Percentiles rank a stretch among this genome's conserved stretches.
These are phyloP conservation scores for Sander vitreus DNA, from an alignment of 2,113 vertebrate species.

Conservation along the genomic window DNA sequence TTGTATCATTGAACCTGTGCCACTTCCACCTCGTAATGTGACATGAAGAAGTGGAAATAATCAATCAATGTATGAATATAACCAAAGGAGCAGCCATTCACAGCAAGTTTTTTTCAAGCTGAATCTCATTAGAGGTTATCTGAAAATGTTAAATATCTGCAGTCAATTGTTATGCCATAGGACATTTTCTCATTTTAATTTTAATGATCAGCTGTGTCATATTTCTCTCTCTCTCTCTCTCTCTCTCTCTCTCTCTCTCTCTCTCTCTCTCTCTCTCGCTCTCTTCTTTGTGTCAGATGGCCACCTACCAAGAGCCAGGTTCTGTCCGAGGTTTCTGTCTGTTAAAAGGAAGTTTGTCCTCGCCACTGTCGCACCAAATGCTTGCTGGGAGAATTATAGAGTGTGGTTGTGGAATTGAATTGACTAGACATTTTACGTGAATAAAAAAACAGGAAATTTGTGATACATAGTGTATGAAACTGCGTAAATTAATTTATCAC, in stretches of 20 bases:
- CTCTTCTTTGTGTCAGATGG: too few species aligned
- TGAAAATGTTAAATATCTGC: conserved; percentile 11
- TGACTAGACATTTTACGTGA: neutral
- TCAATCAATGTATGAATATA: neutral
- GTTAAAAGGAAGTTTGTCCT: too few species aligned
- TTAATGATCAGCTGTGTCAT: neutral
- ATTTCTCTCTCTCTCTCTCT: too few species aligned
- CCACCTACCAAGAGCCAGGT: too few species aligned
- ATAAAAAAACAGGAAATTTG: neutral
- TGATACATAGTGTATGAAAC: neutral
- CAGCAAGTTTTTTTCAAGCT: neutral
- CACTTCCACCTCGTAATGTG: neutral
- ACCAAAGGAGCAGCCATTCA: neutral
- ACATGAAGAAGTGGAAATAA: neutral
- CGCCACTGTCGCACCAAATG: too few species aligned
- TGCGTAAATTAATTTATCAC: neutral
- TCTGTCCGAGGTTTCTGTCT: too few species aligned
- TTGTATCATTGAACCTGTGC: conserved; percentile 8
- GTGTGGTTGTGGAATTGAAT: too few species aligned
- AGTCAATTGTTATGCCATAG: neutral
- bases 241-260: too few species aligned
- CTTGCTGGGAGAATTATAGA: too few species aligned
- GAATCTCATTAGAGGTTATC: conserved; percentile 3
- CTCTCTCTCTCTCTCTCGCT: too few species aligned
- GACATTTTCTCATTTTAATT: neutral